Evolutionary conservation across 2,888 invertebrate genomes (phyloP), one percentile per base, ranked within the genome.

Genomic region (Scaptodrosophila latifasciaeformis): DNA sequence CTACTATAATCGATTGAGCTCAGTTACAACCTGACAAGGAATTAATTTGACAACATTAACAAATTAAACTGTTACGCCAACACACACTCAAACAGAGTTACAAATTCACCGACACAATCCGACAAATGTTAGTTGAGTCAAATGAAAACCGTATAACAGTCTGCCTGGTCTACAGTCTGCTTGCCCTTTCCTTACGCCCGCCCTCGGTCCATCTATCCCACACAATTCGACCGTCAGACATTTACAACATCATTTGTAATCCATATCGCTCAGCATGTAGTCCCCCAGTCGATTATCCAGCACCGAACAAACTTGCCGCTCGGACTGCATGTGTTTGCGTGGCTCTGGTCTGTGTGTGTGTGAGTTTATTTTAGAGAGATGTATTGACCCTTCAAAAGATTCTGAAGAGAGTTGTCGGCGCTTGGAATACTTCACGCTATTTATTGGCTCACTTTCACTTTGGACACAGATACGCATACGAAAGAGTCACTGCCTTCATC

Each of bases 1-100:
- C 24, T 7, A 24, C 48, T 40, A 45, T 57, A 44, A 60, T 65
- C 57, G 57, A 31, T 77, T 56, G 18, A 60, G 50, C 46, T 39
- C 45, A 54, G 45, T 43, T 68, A 56, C 46, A 52, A 47, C 46
- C 62, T 64, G 78, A 78, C 78, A 75, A 64, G 59, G 71, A 70
- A 77, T 71, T 83, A 74, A 82, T 84, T 82, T 84, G 84, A 83
- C 80, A 83, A 76, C 81, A 82, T 84, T 81, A 83, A 79, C 82
- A 82, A 83, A 84, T 82, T 82, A 83, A 83, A 82, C 81, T 82
- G 80, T 81, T 81, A 69, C 82, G 71, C 53, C 55, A 46, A 65
- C 67, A 66, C 53, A 65, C 29, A 37, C 30, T 46, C 47, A 39
- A 31, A n/a, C n/a, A n/a, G n/a, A n/a, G n/a, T n/a, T 35, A 47